These are phyloP conservation scores for Canis aureus DNA, from an alignment of 2,113 vertebrate species.

Conservation along the genomic window DNA sequence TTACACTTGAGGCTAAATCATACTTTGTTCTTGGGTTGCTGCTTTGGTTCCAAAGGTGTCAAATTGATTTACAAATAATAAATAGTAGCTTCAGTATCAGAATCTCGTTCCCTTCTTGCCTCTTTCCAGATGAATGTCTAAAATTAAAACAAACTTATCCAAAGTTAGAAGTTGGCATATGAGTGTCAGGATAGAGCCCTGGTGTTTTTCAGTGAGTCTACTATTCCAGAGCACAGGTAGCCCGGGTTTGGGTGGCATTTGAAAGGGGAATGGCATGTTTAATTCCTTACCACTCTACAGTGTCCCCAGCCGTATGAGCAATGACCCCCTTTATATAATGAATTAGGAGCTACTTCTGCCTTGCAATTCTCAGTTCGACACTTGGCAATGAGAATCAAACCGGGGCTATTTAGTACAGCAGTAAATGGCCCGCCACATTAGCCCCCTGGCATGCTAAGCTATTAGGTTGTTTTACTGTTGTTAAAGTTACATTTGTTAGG, in stretches of 20 bases:
- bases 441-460: conserved; percentile 90
- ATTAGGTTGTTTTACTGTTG: conserved; percentile 91
- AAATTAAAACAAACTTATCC: neutral
- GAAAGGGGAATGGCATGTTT: conserved; percentile 45
- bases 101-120: neutral
- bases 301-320: conserved; percentile 86
- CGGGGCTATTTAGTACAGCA: conserved; percentile 89
- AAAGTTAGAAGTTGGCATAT: neutral
- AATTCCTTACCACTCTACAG: conserved; percentile 55
- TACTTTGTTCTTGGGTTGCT: neutral
- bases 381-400: conserved; percentile 90
- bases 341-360: conserved; percentile 88
- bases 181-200: neutral
- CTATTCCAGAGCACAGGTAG: neutral
- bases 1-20: conserved; percentile 24
- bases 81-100: neutral
- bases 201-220: neutral
- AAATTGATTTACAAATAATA: conserved; percentile 49
- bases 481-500: conserved; percentile 91
- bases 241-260: neutral
- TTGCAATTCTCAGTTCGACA: conserved; percentile 90
- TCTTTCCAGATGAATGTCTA: neutral
- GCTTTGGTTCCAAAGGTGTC: conserved; percentile 47
- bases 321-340: conserved; percentile 91
- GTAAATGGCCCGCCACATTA: conserved; percentile 91